These are phyloP conservation scores for Teleiodes luculella DNA, from an alignment of 2,888 invertebrate species.

Conservation along the genomic window DNA sequence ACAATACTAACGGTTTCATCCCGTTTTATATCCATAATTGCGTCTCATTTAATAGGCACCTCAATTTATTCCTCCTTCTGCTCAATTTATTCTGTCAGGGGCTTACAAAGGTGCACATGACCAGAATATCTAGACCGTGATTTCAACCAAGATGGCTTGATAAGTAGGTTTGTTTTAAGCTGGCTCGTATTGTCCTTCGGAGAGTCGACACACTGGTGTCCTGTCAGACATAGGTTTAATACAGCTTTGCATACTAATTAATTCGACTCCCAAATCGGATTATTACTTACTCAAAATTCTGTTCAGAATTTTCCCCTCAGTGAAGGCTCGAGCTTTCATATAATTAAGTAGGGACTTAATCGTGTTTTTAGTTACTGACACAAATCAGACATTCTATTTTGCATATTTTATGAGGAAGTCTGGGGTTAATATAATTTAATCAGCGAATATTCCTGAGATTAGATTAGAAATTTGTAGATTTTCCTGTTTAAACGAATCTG, in stretches of 20 bases:
- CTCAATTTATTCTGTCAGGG: slow-evolving; percentile 5
- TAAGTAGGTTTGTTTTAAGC: background rate
- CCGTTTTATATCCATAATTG: background rate
- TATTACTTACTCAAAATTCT: slow-evolving; percentile 24
- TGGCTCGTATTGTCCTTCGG: slow-evolving; percentile 4
- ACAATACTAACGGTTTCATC: background rate
- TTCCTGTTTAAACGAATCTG: too few species aligned
- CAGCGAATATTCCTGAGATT: too few species aligned
- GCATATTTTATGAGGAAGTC: background rate
- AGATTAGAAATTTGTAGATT: too few species aligned
- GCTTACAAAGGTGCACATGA: slow-evolving; percentile 4
- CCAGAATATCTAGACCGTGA: background rate
- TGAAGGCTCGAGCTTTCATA: slow-evolving; percentile 18
- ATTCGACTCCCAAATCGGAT: slow-evolving; percentile 39
- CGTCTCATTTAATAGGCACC: background rate
- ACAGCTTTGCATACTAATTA: slow-evolving; percentile 47
- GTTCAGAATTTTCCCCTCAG: slow-evolving; percentile 23
- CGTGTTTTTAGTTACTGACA: slow-evolving; percentile 17
- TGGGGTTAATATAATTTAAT: too few species aligned
- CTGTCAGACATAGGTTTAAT: slow-evolving; percentile 35
- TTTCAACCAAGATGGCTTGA: background rate
- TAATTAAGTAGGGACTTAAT: slow-evolving; percentile 31
- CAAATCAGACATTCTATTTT: background rate
- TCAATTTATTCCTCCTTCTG: slow-evolving; percentile 2
- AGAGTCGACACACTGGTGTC: slow-evolving; percentile 26